These are phyloP conservation scores for Protonemura montana DNA, from an alignment of 2,888 invertebrate species.

Conservation along the genomic window DNA sequence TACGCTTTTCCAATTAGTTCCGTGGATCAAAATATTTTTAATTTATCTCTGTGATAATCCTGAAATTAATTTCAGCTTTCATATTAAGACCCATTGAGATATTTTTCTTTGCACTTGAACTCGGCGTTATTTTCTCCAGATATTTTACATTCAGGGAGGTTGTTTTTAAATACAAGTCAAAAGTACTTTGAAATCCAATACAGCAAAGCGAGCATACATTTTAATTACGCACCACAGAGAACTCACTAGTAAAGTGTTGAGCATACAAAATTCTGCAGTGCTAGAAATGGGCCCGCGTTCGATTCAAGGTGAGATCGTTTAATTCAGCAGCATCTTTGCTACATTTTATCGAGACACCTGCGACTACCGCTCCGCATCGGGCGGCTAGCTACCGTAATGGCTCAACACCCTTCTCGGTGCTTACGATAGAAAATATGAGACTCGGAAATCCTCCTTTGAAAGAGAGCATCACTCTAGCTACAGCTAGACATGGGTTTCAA, in stretches of 20 bases:
- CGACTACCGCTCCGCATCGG: not conserved
- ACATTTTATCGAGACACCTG: constrained; percentile 17
- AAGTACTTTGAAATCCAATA: not conserved
- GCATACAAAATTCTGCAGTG: not conserved
- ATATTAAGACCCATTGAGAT: not conserved
- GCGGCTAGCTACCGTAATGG: not conserved
- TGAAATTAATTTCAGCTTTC: not conserved
- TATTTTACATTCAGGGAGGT: not conserved
- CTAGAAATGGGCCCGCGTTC: not conserved
- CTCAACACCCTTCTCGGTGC: constrained; percentile 36
- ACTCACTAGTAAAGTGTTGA: not conserved
- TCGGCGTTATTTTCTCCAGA: not conserved
- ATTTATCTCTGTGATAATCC: constrained; percentile 23
- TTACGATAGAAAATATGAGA: constrained; percentile 45
- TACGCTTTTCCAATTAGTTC: not conserved
- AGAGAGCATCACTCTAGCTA: constrained; percentile 43
- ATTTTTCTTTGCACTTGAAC: not conserved
- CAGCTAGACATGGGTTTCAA: constrained; percentile 16
- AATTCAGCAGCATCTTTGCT: not conserved
- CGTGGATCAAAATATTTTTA: constrained; percentile 17
- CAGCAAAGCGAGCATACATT: not conserved
- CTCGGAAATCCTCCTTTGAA: constrained; percentile 44
- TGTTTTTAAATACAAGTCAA: not conserved
- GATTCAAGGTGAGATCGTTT: not conserved
- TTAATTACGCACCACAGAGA: not conserved